A percentile compares a stretch with the other conserved stretches of the same genome.
Evolutionary conservation across 53 echinoderm and acorn worm genomes (phyloP).

Genomic region (Mesocentrotus franciscanus): DNA sequence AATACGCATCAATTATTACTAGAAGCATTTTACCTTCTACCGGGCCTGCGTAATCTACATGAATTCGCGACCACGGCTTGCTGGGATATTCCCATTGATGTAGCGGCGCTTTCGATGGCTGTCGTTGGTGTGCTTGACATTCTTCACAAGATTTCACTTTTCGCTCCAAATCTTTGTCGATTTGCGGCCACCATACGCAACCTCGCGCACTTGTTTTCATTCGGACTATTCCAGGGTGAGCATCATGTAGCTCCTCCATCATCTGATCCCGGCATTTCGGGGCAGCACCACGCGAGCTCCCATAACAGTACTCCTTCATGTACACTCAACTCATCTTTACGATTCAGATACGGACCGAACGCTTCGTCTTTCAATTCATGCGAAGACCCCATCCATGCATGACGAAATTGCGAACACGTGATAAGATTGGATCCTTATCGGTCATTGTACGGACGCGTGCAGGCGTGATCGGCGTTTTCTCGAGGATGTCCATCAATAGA

Average conservation of each 20-base stretch:
- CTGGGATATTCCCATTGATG: slow-evolving; percentile 1
- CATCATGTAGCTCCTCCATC: slow-evolving; percentile 68
- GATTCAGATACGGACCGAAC: slow-evolving; percentile 34
- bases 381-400: slow-evolving; percentile 49
- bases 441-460: too few species aligned
- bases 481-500: slow-evolving; percentile 51
- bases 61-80: slow-evolving; percentile 8
- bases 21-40: slow-evolving; percentile 63
- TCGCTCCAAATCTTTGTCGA: slow-evolving; percentile 53
- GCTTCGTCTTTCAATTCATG: not conserved
- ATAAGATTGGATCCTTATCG: slow-evolving; percentile 18
- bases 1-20: slow-evolving; percentile 16
- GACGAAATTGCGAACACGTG: slow-evolving; percentile 39
- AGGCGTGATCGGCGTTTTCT: slow-evolving; percentile 63
- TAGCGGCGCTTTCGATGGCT: not conserved
- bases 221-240: slow-evolving; percentile 63
- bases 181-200: slow-evolving; percentile 58
- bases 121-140: too few species aligned
- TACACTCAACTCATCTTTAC: slow-evolving; percentile 46
- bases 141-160: too few species aligned
- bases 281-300: slow-evolving; percentile 67
- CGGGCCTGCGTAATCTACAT: slow-evolving; percentile 48
- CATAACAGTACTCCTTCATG: slow-evolving; percentile 63
- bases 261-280: slow-evolving; percentile 6
- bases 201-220: slow-evolving; percentile 50